Evolutionary conservation across 1,140 invertebrate species (phyloP).

Genomic region (Hyphantria cunea): DNA sequence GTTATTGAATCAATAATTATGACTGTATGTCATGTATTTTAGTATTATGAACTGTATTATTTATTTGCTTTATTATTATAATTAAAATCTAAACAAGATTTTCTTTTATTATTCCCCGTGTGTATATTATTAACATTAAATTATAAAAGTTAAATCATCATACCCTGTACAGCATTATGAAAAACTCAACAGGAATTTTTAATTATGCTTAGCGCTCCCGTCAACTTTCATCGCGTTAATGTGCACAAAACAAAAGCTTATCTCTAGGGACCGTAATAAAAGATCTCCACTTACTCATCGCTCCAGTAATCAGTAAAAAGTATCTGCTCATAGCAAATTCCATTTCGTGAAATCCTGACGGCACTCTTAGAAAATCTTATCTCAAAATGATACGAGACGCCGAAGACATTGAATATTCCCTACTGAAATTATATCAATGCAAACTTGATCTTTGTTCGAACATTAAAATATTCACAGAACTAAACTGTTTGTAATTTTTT

Average conservation of each 20-base stretch:
- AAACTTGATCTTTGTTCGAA: no score
- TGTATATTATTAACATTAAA: background rate
- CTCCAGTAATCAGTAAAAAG: constrained; percentile 42
- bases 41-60: background rate
- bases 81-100: constrained; percentile 2
- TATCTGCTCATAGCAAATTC: constrained; percentile 18
- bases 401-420: background rate
- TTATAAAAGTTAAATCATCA: constrained; percentile 30
- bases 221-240: constrained; percentile 41
- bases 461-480: no score
- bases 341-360: constrained; percentile 27
- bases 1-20: no score
- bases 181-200: constrained; percentile 37
- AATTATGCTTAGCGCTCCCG: constrained; percentile 40
- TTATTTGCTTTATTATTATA: constrained; percentile 7
- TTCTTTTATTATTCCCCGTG: no score
- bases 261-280: constrained; percentile 49
- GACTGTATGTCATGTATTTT: no score
- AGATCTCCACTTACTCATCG: constrained; percentile 33
- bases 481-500: background rate
- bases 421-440: background rate
- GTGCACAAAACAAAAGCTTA: constrained; percentile 41
- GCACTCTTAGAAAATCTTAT: constrained; percentile 31
- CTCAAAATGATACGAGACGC: constrained; percentile 9
- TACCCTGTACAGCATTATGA: constrained; percentile 13